Evolutionary conservation across 2,888 invertebrate genomes (phyloP).

Genomic region (Steinernema carpocapsae): DNA sequence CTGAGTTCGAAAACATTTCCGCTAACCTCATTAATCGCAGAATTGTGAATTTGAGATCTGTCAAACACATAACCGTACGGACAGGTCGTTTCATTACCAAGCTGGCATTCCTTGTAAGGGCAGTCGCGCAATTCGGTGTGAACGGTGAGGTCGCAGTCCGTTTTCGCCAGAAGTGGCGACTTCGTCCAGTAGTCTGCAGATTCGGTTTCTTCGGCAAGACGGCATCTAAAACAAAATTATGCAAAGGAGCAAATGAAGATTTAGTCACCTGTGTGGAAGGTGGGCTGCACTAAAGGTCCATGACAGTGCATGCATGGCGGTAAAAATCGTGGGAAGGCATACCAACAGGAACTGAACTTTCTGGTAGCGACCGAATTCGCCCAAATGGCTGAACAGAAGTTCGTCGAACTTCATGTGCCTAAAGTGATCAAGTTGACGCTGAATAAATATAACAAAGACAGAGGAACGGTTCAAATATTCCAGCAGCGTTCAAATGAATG

Average conservation of each 20-base stretch:
- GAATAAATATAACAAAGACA: neutral
- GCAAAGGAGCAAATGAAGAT: constrained; percentile 25
- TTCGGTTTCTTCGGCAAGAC: constrained; percentile 47
- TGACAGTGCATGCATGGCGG: constrained; percentile 67
- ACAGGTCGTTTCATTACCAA: constrained; percentile 37
- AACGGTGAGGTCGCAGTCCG: constrained; percentile 37
- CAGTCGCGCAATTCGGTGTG: constrained; percentile 39
- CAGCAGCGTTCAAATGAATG: no score
- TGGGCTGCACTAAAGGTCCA: constrained; percentile 68
- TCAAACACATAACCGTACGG: constrained; percentile 57
- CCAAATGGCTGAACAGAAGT: constrained; percentile 64
- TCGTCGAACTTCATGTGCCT: constrained; percentile 68
- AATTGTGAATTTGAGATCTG: constrained; percentile 53
- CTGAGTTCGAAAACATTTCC: neutral
- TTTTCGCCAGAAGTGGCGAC: constrained; percentile 7
- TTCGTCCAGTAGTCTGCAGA: constrained; percentile 45
- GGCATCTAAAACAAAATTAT: constrained; percentile 51
- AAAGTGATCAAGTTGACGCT: neutral
- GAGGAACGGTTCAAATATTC: no score
- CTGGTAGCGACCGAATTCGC: constrained; percentile 67
- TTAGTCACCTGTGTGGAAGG: constrained; percentile 55
- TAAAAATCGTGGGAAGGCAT: constrained; percentile 66
- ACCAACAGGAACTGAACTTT: constrained; percentile 66
- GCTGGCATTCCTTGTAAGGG: constrained; percentile 22
- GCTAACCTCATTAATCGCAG: constrained; percentile 62